Evolutionary conservation across 1,140 invertebrate species (phyloP), one percentile per base, ranked within the genome.

Genomic region (Diorhabda elongata): DNA sequence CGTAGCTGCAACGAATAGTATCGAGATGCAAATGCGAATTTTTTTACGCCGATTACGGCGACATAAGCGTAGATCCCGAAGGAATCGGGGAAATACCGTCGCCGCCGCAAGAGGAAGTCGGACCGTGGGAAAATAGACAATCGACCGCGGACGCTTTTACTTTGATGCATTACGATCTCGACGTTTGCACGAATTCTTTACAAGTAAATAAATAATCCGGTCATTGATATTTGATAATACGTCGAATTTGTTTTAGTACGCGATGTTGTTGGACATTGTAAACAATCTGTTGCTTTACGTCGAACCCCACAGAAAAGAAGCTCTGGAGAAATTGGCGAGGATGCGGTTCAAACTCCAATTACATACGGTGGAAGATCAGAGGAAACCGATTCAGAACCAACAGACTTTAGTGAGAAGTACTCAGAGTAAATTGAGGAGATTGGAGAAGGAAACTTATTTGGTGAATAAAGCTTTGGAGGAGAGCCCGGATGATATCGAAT

Each of bases 11-110:
- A 84, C 85, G 97, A 60, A 98, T 99, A 71, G 96, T 98, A 8
- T 98, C 96, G 0, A 85, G 97, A 4, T 99, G 98, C 83, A 93
- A 92, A 78, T 99, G 97, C 82, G 96, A 99, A 82, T 97, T 99
- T 82, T 98, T 96, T 81, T 99, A 98, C 81, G 96, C 95, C 45
- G 92, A 93, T 66, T 98, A 98, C 79, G 93, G 94, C 8, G 94
- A 97, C 77, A 86, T 85, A 67, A 88, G 87, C 42, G 83, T 94
- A 11, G 91, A 94, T 81, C 88, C 88, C 0, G 87, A 85, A 62
- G 84, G 71, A 60, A 89, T 5, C 84, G 87, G 8, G 84, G 91
- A 80, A 87, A 91, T 57, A 86, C 90, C 45, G 85, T 87, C 41
- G 84, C 78, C 87, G 0, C 89, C 89, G 2, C 84, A 86, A 4